Base-by-base conservation (phyloP, 2,113 vertebrate genomes). In the Saguinus midas region DNA sequence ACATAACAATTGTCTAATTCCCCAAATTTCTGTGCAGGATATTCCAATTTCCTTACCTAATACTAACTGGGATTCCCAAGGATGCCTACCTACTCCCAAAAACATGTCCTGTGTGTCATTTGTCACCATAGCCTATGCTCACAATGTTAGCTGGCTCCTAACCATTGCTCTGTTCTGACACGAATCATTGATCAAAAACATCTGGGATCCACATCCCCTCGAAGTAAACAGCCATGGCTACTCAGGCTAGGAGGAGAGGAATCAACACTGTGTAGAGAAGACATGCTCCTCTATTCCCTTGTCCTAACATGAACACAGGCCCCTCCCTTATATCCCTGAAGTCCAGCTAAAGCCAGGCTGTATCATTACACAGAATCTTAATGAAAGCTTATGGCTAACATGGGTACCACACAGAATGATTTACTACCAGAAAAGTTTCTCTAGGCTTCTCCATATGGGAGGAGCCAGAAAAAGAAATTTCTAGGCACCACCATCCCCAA, bases 241-340 rank as follows among this genome's bases (percentile, higher is more conserved):
- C 43, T 5, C 43, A 45, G 55, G 25, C 7, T 84, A 29, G 72
- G 7, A 87, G 40, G 75, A 57, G 6, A 64, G 48, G 14, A 73
- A 37, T 17, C 9, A 43, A 50, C 12, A 8, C 3, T 61, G 35
- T 40, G 5, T 73, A 10, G 64, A 57, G 25, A 96, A 91, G 17
- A 79, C 14, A 50, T 25, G 25, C 14, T 91, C 1, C 25, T 76
- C 93, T 13, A 50, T 50, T 40, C 66, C n/a, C 40, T 32, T 84
- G 29, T 32, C 32, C 3, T 27, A 43, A 43, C 0, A 23, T 23
- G 32, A 68, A 61, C 12, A 37, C 0, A 23, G 5, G 0, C 23
- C 12, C n/a, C 57, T 66, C 5, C 17, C 29, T 45, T 48, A 75
- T 58, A 8, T 64, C 14, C 45, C 61, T 64, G n/a, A 91, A 9